phyloP scores from a whole-genome alignment of 2,797 vertebrate species.

The Adelosebastes latens region DNA sequence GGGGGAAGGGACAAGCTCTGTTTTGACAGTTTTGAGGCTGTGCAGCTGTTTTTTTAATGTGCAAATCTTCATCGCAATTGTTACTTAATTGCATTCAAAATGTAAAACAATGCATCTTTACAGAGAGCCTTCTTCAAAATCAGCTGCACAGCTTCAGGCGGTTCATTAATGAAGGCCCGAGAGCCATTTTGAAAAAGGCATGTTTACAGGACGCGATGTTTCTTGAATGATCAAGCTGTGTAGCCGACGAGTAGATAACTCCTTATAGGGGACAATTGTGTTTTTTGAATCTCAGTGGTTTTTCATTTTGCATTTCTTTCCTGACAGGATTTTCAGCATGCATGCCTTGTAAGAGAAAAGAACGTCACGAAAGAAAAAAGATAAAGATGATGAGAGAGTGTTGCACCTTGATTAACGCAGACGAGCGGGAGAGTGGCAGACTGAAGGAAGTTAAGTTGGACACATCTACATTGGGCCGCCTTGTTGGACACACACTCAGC shows the following conservation, averaged over 20 bases:
- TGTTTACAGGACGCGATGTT: slow-evolving; percentile 79
- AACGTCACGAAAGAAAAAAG: slow-evolving; percentile 56
- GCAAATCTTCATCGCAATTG: not conserved
- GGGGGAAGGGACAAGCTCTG: slow-evolving; percentile 30
- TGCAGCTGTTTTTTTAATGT: slow-evolving; percentile 48
- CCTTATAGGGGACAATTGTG: slow-evolving; percentile 39
- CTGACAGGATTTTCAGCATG: slow-evolving; percentile 73
- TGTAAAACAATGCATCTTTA: slow-evolving; percentile 7
- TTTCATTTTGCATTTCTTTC: slow-evolving; percentile 62
- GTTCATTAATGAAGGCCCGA: slow-evolving; percentile 33
- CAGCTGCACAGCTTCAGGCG: slow-evolving; percentile 55
- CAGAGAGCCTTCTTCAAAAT: slow-evolving; percentile 45
- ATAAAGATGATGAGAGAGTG: slow-evolving; percentile 50
- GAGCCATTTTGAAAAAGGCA: slow-evolving; percentile 76
- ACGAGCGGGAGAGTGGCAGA: slow-evolving; percentile 65
- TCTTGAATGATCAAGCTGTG: slow-evolving; percentile 73
- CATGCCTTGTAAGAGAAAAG: slow-evolving; percentile 79
- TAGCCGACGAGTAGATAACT: slow-evolving; percentile 56
- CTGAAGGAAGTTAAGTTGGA: slow-evolving; percentile 50
- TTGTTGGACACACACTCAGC: no score
- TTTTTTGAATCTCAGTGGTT: slow-evolving; percentile 63
- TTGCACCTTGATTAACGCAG: slow-evolving; percentile 77
- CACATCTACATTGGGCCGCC: no score
- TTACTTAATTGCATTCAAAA: slow-evolving; percentile 10
- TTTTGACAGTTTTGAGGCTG: slow-evolving; percentile 33